Percentiles rank a stretch among this genome's conserved stretches.
Conservation (phyloP, 2,888 invertebrate genomes). For the Brenthis hecate region DNA sequence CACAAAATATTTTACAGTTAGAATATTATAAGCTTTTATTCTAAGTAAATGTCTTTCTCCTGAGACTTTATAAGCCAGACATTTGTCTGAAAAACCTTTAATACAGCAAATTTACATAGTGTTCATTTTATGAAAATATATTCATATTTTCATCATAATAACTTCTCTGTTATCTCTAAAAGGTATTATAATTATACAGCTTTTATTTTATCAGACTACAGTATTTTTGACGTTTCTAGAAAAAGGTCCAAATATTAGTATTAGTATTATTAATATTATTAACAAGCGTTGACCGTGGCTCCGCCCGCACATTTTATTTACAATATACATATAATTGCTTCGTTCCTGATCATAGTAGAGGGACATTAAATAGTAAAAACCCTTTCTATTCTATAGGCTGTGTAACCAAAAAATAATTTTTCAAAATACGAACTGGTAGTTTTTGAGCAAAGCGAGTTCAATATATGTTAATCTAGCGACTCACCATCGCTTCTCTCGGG, state of each 20-base stretch:
- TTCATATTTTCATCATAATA: constrained; percentile 20
- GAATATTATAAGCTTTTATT: constrained; percentile 11
- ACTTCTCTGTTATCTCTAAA: constrained; percentile 4
- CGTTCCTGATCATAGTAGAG: no score
- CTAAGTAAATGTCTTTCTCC: constrained; percentile 14
- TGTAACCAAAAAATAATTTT: no score
- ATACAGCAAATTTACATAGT: constrained; percentile 15
- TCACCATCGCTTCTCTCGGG: no score
- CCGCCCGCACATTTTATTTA: no score
- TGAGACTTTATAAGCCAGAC: constrained; percentile 16
- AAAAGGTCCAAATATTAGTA: background rate
- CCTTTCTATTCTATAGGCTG: no score
- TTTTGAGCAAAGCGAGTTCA: no score
- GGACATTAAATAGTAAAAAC: no score
- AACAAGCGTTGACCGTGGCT: no score
- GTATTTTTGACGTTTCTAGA: background rate
- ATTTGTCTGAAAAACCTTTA: constrained; percentile 14
- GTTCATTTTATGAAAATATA: constrained; percentile 18
- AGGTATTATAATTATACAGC: constrained; percentile 9
- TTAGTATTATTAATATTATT: background rate
- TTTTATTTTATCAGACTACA: background rate
- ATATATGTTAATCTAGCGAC: no score
- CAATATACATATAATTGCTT: no score
- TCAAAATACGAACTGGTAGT: no score
- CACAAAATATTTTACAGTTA: background rate